Evolutionary conservation across 2,797 vertebrate species (phyloP).

Genomic region (Hippocampus kuda): DNA sequence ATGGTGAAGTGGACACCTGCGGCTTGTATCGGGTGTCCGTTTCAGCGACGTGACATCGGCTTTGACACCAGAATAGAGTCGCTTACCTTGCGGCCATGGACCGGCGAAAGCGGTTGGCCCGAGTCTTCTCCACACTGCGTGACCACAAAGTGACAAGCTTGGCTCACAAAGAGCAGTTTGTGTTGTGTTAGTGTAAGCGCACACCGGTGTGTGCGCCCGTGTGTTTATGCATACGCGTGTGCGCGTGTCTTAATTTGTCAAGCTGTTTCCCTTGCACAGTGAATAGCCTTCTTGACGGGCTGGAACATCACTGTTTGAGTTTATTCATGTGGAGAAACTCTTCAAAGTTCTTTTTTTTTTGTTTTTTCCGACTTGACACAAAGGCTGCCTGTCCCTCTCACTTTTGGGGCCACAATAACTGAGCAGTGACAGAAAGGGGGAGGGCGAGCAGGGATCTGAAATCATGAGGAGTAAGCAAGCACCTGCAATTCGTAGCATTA

Average conservation of each 20-base stretch:
- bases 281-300: slow-evolving; percentile 57
- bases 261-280: slow-evolving; percentile 30
- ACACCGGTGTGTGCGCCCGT: slow-evolving; percentile 10
- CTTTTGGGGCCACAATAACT: slow-evolving; percentile 55
- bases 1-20: slow-evolving; percentile 27
- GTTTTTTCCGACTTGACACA: slow-evolving; percentile 31
- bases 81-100: slow-evolving; percentile 14
- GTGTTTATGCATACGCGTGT: slow-evolving; percentile 6
- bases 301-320: slow-evolving; percentile 55
- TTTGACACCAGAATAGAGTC: slow-evolving; percentile 37
- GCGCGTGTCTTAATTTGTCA: slow-evolving; percentile 17
- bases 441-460: slow-evolving; percentile 10
- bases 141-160: slow-evolving; percentile 43
- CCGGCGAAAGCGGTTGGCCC: slow-evolving; percentile 19
- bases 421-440: slow-evolving; percentile 27
- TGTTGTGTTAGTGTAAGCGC: slow-evolving; percentile 20
- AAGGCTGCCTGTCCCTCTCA: slow-evolving; percentile 53
- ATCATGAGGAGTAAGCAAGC: slow-evolving; percentile 38
- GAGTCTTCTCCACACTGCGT: slow-evolving; percentile 21
- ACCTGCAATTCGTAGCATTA: slow-evolving; percentile 15
- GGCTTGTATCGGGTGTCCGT: slow-evolving; percentile 26
- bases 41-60: slow-evolving; percentile 43
- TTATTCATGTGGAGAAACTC: slow-evolving; percentile 63
- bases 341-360: slow-evolving; percentile 43
- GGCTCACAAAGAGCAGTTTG: slow-evolving; percentile 24